Evolutionary conservation across 2,797 vertebrate species (phyloP).

Genomic region (Danio aesculapii): DNA sequence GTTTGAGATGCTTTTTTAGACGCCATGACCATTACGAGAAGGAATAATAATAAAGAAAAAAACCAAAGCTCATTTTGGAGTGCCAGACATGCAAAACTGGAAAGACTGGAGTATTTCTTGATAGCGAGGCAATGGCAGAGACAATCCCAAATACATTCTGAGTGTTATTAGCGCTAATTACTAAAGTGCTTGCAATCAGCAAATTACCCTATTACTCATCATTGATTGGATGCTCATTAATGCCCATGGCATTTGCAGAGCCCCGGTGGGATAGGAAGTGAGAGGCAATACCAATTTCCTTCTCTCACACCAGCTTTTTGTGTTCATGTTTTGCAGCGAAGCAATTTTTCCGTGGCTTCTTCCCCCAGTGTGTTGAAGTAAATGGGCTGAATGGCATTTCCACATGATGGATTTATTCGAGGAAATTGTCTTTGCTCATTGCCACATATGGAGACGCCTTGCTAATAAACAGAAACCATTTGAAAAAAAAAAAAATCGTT

Average conservation of each 20-base stretch:
- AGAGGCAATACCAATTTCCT: conserved; percentile 6
- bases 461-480: background rate
- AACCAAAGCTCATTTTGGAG: conserved; percentile 2
- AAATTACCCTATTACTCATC: conserved; percentile 58
- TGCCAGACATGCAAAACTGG: conserved; percentile 17
- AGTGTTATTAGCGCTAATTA: conserved; percentile 62
- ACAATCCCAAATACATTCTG: conserved; percentile 50
- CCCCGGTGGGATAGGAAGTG: conserved; percentile 24
- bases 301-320: conserved; percentile 8
- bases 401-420: conserved; percentile 1
- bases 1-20: conserved; percentile 20
- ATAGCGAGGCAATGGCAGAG: conserved; percentile 10
- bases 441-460: background rate
- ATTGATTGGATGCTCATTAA: conserved; percentile 62
- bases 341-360: background rate
- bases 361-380: background rate
- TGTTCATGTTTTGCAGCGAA: conserved; percentile 18
- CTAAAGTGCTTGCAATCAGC: conserved; percentile 60
- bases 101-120: background rate
- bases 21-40: background rate
- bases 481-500: background rate
- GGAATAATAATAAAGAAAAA: background rate
- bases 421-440: background rate
- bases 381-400: background rate
- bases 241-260: conserved; percentile 32